These are phyloP conservation scores for Hydractinia echinata DNA, from an alignment of 30 jellyfish, hydroid and myxozoan species.

Conservation along the genomic window DNA sequence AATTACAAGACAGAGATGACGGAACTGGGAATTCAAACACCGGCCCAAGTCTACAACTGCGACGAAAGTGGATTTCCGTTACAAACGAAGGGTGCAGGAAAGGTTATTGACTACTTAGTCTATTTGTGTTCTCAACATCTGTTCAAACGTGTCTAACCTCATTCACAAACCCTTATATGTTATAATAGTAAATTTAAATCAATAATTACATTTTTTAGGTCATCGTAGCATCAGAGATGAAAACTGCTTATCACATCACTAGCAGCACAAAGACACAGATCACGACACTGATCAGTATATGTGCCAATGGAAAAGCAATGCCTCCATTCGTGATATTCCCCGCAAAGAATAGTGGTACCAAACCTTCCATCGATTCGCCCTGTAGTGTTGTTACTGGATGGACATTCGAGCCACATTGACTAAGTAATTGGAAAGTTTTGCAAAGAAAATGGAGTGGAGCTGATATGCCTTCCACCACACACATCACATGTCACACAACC, in stretches of 20 bases:
- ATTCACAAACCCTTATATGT: too few species aligned
- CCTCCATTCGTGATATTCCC: slow-evolving; percentile 42
- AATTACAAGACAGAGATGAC: background rate
- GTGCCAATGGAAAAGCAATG: slow-evolving; percentile 32
- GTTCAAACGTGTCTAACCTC: too few species aligned
- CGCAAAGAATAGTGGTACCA: slow-evolving; percentile 18
- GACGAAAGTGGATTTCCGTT: slow-evolving; percentile 34
- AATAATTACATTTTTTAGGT: background rate
- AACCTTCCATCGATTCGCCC: slow-evolving; percentile 18
- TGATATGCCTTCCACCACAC: slow-evolving; percentile 26
- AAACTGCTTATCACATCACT: background rate
- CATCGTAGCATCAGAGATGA: background rate
- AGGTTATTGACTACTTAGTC: background rate
- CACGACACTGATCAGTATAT: slow-evolving; percentile 3
- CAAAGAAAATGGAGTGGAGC: slow-evolving; percentile 10
- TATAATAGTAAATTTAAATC: too few species aligned
- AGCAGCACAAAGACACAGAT: background rate
- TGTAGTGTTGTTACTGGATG: slow-evolving; percentile 20
- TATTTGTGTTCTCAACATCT: too few species aligned
- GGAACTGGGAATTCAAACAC: background rate
- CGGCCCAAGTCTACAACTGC: slow-evolving; percentile 10
- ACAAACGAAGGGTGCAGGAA: slow-evolving; percentile 6
- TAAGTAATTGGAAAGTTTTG: background rate
- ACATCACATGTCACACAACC: slow-evolving; percentile 21
- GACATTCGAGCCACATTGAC: slow-evolving; percentile 20